These are phyloP conservation scores for Rhopalosiphum nymphaeae DNA, from an alignment of 2,888 invertebrate species.

Conservation along the genomic window DNA sequence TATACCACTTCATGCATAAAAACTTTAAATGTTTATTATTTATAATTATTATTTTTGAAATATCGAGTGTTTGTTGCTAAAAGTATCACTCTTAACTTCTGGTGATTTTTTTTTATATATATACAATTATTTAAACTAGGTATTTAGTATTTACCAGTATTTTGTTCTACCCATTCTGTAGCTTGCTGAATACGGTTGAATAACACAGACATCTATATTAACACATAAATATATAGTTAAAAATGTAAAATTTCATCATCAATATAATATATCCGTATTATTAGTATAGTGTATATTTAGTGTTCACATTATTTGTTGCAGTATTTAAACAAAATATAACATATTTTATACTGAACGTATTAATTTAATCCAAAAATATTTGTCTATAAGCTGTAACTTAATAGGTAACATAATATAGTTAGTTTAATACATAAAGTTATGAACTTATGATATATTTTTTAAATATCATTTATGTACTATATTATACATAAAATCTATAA, in stretches of 20 bases:
- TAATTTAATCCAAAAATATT: background rate
- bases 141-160: conserved; percentile 48
- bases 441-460: too few relatives aligned
- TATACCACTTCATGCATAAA: background rate
- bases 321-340: background rate
- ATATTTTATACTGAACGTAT: background rate
- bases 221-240: background rate
- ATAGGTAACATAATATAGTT: background rate
- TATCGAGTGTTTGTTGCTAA: background rate
- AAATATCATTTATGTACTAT: background rate
- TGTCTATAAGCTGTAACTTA: background rate
- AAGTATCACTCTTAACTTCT: background rate
- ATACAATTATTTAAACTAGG: background rate
- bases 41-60: background rate
- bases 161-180: conserved; percentile 33
- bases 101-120: background rate
- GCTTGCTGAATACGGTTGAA: background rate
- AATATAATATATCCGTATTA: background rate
- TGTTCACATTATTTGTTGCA: background rate
- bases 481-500: background rate
- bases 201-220: conserved; percentile 56
- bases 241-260: background rate
- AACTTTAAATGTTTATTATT: background rate
- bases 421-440: background rate
- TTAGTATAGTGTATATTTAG: background rate